Evolutionary conservation across 2,888 invertebrate species (phyloP), one percentile per base, ranked within the genome.

Genomic region (Acleris cristana): DNA sequence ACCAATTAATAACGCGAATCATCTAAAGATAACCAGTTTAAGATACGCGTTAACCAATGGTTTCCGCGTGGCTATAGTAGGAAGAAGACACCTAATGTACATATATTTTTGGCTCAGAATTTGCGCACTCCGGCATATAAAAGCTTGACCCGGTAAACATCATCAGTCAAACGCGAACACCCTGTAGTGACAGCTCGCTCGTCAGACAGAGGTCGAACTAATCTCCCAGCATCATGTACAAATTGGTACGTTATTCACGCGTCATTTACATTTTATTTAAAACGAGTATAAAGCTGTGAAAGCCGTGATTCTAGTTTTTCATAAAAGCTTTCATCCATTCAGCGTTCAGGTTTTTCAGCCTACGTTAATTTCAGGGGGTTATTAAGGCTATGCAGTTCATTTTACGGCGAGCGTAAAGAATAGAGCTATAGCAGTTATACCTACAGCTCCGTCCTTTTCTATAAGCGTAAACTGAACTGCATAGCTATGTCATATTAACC

Each of bases 181-280:
- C 76, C 71, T 79, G 77, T 78, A 76, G 79, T 77, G 76, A 79
- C 79, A 80, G 73, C 70, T 72, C 70, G 74, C 72, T 73, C 71
- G 76, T 78, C 79, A 75, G 73, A 71, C 74, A 69, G 73, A 74
- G 74, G 69, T 69, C 64, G 7, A 26, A 23, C 40, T 44, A 30
- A 72, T 77, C 54, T 59, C 72, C 54, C 60, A 67, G 64, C 77
- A 79, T 74, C 64, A 90, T 90, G 90, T 89, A 84, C 80, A 90
- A 90, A 84, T 80, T 89, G 89, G 90, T 90, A 88, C 82, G 80
- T 75, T 21, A 44, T 48, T 44, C 45, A n/a, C 19, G 16, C 62
- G 19, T 52, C 45, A 45, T 45, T 26, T 52, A 18, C 53, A 53
- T 45, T 64, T 58, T 34, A 45, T 64, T 40, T 52, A 48, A 58